Base-by-base conservation (phyloP, 2,888 invertebrate species). In the Agrotis puta region DNA sequence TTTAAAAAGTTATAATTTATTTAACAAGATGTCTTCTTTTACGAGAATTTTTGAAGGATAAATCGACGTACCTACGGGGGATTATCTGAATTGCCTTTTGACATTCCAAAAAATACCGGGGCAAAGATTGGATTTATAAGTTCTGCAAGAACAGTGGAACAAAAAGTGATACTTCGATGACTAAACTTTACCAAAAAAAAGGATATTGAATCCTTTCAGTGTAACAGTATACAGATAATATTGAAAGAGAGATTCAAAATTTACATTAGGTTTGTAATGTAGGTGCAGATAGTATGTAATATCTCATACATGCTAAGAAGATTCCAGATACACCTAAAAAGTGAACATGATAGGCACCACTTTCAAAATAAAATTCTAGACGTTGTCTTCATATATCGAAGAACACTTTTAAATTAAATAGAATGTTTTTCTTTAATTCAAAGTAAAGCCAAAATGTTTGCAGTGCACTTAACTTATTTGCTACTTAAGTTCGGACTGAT, bases 401-500 rank as follows among this genome's bases (percentile, higher is more conserved):
- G 16, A 22, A n/a, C 18, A 39, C 20, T 45, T 27, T 20, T 47
- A 71, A 33, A 48, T 20, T n/a, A 22, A 24, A 14, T 14, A n/a
- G 14, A 14, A n/a, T 24, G 14, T 72, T 79, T 74, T 73, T 11
- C 45, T 27, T 33, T 16, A 63, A 74, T n/a, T 22, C 33, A 13
- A 64, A 51, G 13, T 47, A 24, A 56, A 59, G 66, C 4, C 14
- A 33, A 59, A 76, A 77, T 85, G 48, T 82, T 82, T 75, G 68
- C 67, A 11, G 7, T 58, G 22, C 66, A 74, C 67, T 79, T 63
- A 70, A 70, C 59, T 75, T 83, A 71, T 82, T 82, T 79, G 81
- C 71, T 74, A 81, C 85, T 86, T 79, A 77, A 84, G 61, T 48
- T 16, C 66, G 65, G 56, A 62, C 64, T 64, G 74, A 82, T 84